Base-by-base conservation (phyloP, 2,888 invertebrate genomes). In the Oscheius myriophilus region DNA sequence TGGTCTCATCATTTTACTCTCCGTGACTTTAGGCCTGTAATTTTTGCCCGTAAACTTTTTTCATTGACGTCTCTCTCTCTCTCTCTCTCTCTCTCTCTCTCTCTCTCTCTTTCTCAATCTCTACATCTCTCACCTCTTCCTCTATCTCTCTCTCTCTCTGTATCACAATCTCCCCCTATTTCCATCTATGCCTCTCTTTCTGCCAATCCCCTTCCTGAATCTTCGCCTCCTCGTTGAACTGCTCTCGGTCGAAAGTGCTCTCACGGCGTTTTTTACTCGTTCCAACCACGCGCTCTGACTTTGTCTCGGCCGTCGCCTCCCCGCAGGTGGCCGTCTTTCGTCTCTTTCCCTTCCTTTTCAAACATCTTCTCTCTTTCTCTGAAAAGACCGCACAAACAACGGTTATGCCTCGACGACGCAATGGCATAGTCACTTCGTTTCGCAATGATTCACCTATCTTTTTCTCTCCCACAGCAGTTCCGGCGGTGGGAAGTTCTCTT, bases 21-120 rank as follows among this genome's bases (percentile, higher is more conserved):
- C 3, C 3, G 9, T 33, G 33, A 33, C 33, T 33, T 33, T 33
- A 6, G 33, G 4, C 9, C 33, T 33, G 9, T 33, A 33, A 6
- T 33, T 33, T 33, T 33, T 33, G 3, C 41, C 58, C 42, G 14
- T 58, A n/a, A 39, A 33, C 42, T 42, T 43, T 41, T 43, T 43
- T 53, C 63, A n/a, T 25, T 26, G 25, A 26, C 65, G 2, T 43
- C 43, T 42, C 58, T 52, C 63, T 52, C 63, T 23, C 52, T 52
- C 41, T 33, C 39, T 23, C 46, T 23, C 51, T 63, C 63, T 25
- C 49, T 51, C 63, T 33, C 52, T 18, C 51, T 23, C 52, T 7
- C 54, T 55, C 62, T 54, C 33, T 23, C 41, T 52, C 54, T 39
- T 51, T n/a, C n/a, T n/a, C n/a, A n/a, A n/a, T n/a, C n/a, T n/a